Evolutionary conservation across 2,797 vertebrate species (phyloP).

Genomic region (Enteromius argenteus): DNA sequence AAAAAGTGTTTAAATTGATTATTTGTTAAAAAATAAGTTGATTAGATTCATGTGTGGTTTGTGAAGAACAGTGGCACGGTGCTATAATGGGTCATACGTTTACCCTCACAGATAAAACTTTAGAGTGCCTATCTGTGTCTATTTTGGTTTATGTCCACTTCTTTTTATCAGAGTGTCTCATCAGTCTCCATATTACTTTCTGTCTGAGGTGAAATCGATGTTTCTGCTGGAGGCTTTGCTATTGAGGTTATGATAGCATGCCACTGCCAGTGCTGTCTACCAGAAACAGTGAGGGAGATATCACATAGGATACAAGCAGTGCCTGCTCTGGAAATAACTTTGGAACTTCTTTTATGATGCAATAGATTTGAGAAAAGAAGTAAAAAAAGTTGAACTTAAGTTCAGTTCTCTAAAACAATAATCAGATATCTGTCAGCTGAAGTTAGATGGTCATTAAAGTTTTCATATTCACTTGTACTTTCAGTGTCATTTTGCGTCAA

Average conservation of each 20-base stretch:
- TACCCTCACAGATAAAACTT: not conserved
- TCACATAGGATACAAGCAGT: conserved; percentile 33
- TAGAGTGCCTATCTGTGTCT: conserved; percentile 18
- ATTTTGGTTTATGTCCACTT: conserved; percentile 31
- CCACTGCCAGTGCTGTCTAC: conserved; percentile 31
- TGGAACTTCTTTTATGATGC: conserved; percentile 21
- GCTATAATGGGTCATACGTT: conserved; percentile 5
- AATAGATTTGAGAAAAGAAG: conserved; percentile 12
- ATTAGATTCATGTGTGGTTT: not conserved
- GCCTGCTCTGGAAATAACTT: conserved; percentile 42
- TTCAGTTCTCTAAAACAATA: not conserved
- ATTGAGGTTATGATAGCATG: conserved; percentile 52
- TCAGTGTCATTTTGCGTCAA: conserved; percentile 8
- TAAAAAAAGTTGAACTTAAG: conserved; percentile 29
- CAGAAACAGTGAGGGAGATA: conserved; percentile 38
- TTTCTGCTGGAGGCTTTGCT: conserved; percentile 47
- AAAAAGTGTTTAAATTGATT: not conserved
- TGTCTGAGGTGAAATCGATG: conserved; percentile 55
- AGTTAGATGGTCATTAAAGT: conserved; percentile 16
- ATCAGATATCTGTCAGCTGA: not conserved
- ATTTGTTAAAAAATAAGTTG: not conserved
- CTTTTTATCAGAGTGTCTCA: conserved; percentile 45
- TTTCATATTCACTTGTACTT: not conserved
- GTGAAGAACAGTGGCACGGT: not conserved
- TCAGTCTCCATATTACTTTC: conserved; percentile 38